These are phyloP conservation scores for Albula glossodonta DNA, from an alignment of 2,113 vertebrate genomes.

Conservation along the genomic window DNA sequence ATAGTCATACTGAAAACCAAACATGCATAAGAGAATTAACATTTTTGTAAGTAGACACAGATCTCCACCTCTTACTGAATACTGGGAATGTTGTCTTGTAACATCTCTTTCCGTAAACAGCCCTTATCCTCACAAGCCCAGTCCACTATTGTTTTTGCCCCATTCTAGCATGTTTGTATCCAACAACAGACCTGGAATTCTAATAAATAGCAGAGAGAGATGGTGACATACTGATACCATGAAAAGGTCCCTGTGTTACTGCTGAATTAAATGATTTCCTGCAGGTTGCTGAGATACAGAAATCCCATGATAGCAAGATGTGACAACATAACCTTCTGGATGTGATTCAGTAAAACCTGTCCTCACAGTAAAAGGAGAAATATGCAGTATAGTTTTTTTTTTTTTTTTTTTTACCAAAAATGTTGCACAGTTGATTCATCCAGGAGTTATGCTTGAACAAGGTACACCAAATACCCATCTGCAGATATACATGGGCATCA, in stretches of 20 bases:
- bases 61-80: slow-evolving; percentile 14
- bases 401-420: neutral
- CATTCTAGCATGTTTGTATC: neutral
- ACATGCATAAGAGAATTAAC: neutral
- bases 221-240: neutral
- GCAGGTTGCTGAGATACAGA: neutral
- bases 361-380: neutral
- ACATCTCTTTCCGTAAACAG: slow-evolving; percentile 27
- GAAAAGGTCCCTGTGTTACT: neutral
- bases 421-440: no score
- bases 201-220: no score
- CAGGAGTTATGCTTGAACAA: no score
- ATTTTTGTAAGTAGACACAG: neutral
- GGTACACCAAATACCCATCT: no score
- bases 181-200: neutral
- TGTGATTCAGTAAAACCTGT: neutral
- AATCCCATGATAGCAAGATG: neutral
- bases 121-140: neutral
- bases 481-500: no score
- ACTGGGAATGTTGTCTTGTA: slow-evolving; percentile 54
- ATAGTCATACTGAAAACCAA: neutral
- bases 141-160: neutral
- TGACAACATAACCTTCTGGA: neutral
- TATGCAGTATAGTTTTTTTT: no score
- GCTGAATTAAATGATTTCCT: neutral